Conservation (phyloP, 2,888 invertebrate genomes). For the Nymphalis urticae region DNA sequence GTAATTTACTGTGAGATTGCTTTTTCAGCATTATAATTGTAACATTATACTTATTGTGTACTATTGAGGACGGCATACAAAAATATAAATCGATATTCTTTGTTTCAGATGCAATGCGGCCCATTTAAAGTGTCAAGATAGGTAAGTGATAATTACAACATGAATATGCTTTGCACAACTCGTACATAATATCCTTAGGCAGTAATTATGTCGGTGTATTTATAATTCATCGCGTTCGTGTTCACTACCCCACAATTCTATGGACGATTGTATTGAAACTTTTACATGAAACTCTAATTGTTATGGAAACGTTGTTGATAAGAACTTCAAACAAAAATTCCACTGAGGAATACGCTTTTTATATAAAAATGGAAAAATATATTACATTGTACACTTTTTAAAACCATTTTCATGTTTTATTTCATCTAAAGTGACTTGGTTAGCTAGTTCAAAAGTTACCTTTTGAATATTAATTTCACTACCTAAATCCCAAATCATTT, state of each 20-base stretch:
- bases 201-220: slow-evolving; percentile 42
- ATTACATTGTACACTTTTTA: neutral
- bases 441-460: neutral
- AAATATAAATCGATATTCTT: slow-evolving; percentile 25
- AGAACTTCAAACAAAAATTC: slow-evolving; percentile 12
- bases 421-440: neutral
- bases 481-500: neutral
- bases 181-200: slow-evolving; percentile 33
- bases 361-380: neutral
- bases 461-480: neutral
- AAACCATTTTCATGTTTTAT: neutral
- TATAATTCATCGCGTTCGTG: slow-evolving; percentile 41
- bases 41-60: too few species aligned
- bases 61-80: neutral
- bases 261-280: slow-evolving; percentile 11
- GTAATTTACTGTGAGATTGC: too few species aligned
- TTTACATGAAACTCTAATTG: slow-evolving; percentile 25
- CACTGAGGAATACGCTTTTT: neutral
- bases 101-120: slow-evolving; percentile 61
- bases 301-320: slow-evolving; percentile 17
- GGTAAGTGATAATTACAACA: slow-evolving; percentile 45
- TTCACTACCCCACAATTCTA: slow-evolving; percentile 34
- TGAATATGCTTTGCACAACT: slow-evolving; percentile 20
- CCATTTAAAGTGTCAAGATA: slow-evolving; percentile 46
- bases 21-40: too few species aligned